Conservation (phyloP, 2,113 vertebrate genomes). For the Carassius auratus region DNA sequence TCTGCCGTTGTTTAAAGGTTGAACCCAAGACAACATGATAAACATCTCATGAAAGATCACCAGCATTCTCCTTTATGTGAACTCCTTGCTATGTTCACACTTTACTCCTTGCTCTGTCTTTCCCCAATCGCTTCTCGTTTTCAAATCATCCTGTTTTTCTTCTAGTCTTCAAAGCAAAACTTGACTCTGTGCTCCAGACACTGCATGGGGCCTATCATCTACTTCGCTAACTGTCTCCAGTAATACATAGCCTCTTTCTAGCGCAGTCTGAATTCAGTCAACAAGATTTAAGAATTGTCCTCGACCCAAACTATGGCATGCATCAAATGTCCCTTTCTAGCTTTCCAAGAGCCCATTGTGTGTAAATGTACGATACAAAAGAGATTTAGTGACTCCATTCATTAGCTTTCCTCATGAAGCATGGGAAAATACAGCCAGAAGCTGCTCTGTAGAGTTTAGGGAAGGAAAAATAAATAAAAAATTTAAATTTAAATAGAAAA, state of each 20-base stretch:
- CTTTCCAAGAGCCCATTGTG: slow-evolving; percentile 16
- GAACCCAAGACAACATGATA: slow-evolving; percentile 64
- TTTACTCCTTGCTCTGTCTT: slow-evolving; percentile 18
- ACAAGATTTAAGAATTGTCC: slow-evolving; percentile 16
- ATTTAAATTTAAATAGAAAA: too few relatives aligned
- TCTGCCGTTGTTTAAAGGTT: slow-evolving; percentile 61
- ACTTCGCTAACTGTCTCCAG: slow-evolving; percentile 65
- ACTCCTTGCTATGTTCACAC: slow-evolving; percentile 33
- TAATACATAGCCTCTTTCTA: slow-evolving; percentile 38
- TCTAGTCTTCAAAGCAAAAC: slow-evolving; percentile 59
- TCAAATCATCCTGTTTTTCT: slow-evolving; percentile 42
- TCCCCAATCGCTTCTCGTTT: background rate
- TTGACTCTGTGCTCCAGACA: slow-evolving; percentile 59
- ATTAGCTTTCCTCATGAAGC: background rate
- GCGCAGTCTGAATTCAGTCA: slow-evolving; percentile 41
- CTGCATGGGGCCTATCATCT: slow-evolving; percentile 60
- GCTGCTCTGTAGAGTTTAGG: background rate
- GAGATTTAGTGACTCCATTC: slow-evolving; percentile 21
- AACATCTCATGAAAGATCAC: slow-evolving; percentile 58
- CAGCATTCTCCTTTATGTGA: slow-evolving; percentile 33
- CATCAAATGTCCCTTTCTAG: slow-evolving; percentile 25
- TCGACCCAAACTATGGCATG: background rate
- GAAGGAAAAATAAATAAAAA: background rate
- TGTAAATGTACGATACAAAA: slow-evolving; percentile 14
- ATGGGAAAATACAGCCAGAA: background rate